phyloP scores from a whole-genome alignment of 92 coral and sea anemone species.

The Phenganax subtilis region DNA sequence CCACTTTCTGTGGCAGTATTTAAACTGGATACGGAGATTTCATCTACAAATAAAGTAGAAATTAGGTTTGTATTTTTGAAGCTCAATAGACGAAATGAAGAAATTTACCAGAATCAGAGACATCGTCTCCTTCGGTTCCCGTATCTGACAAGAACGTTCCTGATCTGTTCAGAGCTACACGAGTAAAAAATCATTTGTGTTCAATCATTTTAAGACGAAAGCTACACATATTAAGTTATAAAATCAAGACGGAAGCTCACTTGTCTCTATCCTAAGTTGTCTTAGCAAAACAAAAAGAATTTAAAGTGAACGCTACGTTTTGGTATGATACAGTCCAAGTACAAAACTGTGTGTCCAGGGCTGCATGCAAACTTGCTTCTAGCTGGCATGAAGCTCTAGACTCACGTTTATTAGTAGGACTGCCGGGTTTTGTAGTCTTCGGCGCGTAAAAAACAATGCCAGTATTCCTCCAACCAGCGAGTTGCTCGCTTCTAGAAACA shows the following conservation, averaged over 20 bases:
- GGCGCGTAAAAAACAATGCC: slow-evolving; percentile 77
- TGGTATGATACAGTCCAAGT: too few relatives aligned
- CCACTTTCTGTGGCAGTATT: slow-evolving; percentile 40
- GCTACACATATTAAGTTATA: not conserved
- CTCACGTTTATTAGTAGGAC: slow-evolving; percentile 40
- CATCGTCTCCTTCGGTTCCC: slow-evolving; percentile 39
- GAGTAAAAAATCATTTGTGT: not conserved
- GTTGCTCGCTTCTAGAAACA: slow-evolving; percentile 54
- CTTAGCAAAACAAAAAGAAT: too few relatives aligned
- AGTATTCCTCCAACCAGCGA: slow-evolving; percentile 91
- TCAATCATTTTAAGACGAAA: not conserved
- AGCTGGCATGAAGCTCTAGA: not conserved
- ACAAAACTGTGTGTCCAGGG: not conserved
- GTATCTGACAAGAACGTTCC: slow-evolving; percentile 34
- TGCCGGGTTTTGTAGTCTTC: slow-evolving; percentile 49
- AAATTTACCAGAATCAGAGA: slow-evolving; percentile 32
- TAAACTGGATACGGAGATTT: slow-evolving; percentile 32
- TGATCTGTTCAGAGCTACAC: slow-evolving; percentile 28
- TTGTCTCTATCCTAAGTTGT: too few relatives aligned
- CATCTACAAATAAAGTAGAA: slow-evolving; percentile 16
- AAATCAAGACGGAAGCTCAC: not conserved
- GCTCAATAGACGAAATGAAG: not conserved
- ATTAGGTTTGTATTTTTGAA: not conserved
- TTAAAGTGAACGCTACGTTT: too few relatives aligned
- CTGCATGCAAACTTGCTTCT: too few relatives aligned